Evolutionary conservation across 2,888 invertebrate species (phyloP).

Genomic region (Nephrocerus scutellatus): DNA sequence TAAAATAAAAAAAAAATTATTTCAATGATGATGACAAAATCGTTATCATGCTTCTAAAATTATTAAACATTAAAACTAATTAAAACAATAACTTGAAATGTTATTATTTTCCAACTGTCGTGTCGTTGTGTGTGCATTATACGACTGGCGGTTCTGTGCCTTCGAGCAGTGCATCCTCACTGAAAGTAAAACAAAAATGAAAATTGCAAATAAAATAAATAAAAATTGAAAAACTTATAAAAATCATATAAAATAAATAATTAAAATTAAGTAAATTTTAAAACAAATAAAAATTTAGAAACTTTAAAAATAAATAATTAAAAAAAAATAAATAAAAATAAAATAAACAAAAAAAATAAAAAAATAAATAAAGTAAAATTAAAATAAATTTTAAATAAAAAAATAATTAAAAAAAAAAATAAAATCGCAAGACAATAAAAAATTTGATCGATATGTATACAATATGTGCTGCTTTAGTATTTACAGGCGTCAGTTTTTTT

Average conservation of each 20-base stretch:
- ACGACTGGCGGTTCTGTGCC: conserved; percentile 48
- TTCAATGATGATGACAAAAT: conserved; percentile 7
- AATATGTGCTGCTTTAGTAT: conserved; percentile 12
- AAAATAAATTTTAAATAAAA: conserved; percentile 5
- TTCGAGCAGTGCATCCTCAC: conserved; percentile 36
- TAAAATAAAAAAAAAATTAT: conserved; percentile 3
- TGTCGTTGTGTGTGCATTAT: too few relatives aligned
- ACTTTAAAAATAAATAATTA: conserved; percentile 13
- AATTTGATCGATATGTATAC: conserved; percentile 7
- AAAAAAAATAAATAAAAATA: conserved; percentile 11
- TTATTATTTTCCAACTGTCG: conserved; percentile 21
- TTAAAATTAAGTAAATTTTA: conserved; percentile 13
- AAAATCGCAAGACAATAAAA: conserved; percentile 7
- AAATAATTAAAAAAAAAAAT: conserved; percentile 7
- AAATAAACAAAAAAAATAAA: conserved; percentile 14
- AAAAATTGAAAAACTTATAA: conserved; percentile 11
- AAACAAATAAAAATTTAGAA: conserved; percentile 10
- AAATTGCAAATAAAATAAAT: conserved; percentile 13
- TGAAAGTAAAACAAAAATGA: conserved; percentile 24
- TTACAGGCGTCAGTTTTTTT: too few relatives aligned
- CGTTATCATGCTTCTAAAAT: conserved; percentile 6
- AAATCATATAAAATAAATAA: conserved; percentile 12
- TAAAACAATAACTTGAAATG: conserved; percentile 2
- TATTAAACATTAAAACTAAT: conserved; percentile 1
- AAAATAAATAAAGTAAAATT: conserved; percentile 4